These are phyloP conservation scores for Lepisosteus oculatus DNA, from an alignment of 2,113 vertebrate genomes.

Conservation along the genomic window DNA sequence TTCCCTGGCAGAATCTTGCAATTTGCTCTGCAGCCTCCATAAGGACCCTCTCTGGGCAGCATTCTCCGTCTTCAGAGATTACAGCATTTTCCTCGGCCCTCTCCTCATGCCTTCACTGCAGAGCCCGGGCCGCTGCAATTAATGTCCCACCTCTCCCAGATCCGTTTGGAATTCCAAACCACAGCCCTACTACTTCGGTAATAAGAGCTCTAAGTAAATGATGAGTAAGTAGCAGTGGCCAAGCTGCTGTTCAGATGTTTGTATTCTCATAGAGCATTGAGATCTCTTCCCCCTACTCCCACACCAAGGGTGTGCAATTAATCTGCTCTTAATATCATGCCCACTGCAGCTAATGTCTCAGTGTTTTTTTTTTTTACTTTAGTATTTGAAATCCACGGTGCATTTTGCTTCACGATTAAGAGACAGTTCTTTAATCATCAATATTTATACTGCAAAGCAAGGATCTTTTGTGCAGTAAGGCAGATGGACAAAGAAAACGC, in stretches of 20 bases:
- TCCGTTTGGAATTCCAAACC: not conserved
- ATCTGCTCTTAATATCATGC: not conserved
- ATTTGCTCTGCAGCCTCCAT: too few species aligned
- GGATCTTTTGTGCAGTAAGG: too few species aligned
- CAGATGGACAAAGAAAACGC: too few species aligned
- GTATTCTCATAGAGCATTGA: not conserved
- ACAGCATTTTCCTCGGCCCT: not conserved
- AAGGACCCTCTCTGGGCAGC: too few species aligned
- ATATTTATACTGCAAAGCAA: not conserved
- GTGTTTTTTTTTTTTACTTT: not conserved
- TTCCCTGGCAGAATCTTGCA: too few species aligned
- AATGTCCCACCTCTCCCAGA: not conserved
- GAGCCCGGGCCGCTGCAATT: not conserved
- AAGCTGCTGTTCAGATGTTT: not conserved
- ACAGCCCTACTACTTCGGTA: not conserved
- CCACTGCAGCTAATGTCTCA: not conserved
- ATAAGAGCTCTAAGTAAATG: not conserved
- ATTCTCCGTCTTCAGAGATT: not conserved
- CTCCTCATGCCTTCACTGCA: not conserved
- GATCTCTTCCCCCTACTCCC: not conserved
- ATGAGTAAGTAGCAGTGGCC: not conserved
- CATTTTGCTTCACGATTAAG: too few species aligned
- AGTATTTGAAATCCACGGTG: too few species aligned
- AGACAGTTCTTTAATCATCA: not conserved
- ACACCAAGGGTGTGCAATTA: not conserved